Conservation (phyloP, 2,797 vertebrate genomes). For the Protonibea diacanthus region DNA sequence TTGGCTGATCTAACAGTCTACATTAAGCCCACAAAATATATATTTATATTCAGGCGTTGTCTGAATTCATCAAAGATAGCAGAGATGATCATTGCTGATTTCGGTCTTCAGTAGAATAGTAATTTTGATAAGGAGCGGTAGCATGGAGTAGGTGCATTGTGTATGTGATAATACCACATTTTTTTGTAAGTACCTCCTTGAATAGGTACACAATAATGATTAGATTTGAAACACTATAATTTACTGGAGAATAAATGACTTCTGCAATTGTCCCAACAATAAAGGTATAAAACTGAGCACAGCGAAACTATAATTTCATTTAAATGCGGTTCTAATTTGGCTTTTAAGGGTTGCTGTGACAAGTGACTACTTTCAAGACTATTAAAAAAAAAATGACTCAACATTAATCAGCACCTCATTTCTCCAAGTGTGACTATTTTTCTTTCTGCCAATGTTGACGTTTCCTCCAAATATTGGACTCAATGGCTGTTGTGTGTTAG, state of each 20-base stretch:
- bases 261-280: not conserved
- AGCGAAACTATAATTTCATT: constrained; percentile 12
- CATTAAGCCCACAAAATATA: not conserved
- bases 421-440: constrained; percentile 25
- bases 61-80: constrained; percentile 21
- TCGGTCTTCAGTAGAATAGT: not conserved
- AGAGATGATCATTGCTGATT: not conserved
- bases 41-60: constrained; percentile 20
- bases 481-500: constrained; percentile 3
- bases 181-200: not conserved
- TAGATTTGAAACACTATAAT: not conserved
- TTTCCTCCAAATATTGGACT: constrained; percentile 13
- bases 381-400: constrained; percentile 15
- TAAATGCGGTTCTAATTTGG: constrained; percentile 20
- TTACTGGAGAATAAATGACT: not conserved
- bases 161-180: not conserved
- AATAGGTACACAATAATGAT: not conserved
- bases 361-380: constrained; percentile 32
- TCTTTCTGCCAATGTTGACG: constrained; percentile 2
- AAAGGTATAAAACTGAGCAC: constrained; percentile 8
- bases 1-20: not conserved
- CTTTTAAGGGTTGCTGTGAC: constrained; percentile 30
- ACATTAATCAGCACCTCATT: constrained; percentile 23
- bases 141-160: not conserved
- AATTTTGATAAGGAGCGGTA: not conserved